Conservation (phyloP, 2,797 vertebrate genomes). For the Heterohyrax brucei region DNA sequence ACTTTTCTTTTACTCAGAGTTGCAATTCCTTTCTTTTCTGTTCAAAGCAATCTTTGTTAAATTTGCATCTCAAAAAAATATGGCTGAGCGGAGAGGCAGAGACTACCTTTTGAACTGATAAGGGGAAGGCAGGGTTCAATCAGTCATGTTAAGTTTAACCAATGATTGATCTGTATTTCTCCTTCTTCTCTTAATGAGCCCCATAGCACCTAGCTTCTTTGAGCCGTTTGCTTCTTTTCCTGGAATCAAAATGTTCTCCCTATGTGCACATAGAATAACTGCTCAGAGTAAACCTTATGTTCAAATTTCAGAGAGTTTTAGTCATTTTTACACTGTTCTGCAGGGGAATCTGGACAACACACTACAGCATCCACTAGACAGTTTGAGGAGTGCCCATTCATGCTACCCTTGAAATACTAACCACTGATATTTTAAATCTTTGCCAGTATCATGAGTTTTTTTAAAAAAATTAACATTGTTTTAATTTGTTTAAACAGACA, state of each 20-base stretch:
- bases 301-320: not conserved
- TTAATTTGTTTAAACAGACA: not conserved
- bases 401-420: not conserved
- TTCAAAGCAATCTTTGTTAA: too few relatives aligned
- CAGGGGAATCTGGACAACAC: not conserved
- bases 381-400: fast-evolving
- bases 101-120: too few relatives aligned
- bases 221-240: not conserved
- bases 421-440: not conserved
- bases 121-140: too few relatives aligned
- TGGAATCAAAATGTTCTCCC: not conserved
- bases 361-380: fast-evolving
- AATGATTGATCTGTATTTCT: not conserved
- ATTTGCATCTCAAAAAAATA: too few relatives aligned
- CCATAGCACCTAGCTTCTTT: not conserved
- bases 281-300: not conserved
- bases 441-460: not conserved
- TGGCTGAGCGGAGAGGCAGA: too few relatives aligned
- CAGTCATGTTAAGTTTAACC: too few relatives aligned
- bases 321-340: not conserved
- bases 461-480: not conserved
- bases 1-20: too few relatives aligned
- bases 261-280: not conserved
- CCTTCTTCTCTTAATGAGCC: not conserved
- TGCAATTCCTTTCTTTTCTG: too few relatives aligned